Conservation (phyloP, 2,113 vertebrate species). For the Varanus salvator region DNA sequence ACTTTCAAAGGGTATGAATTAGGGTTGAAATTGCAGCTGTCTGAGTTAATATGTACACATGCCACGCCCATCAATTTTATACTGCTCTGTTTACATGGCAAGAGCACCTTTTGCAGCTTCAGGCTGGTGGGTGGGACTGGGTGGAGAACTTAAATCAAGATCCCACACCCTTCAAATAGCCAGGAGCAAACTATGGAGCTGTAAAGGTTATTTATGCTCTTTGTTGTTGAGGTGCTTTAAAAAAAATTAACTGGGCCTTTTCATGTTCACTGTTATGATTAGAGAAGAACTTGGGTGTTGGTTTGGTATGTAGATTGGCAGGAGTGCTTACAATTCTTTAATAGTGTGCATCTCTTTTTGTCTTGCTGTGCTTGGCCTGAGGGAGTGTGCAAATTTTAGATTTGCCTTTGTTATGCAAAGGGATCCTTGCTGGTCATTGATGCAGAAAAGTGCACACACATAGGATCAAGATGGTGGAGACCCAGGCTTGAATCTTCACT, state of each 20-base stretch:
- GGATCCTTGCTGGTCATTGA: neutral
- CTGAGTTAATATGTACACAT: conserved; percentile 29
- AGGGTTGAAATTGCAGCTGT: conserved; percentile 39
- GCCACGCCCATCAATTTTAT: conserved; percentile 25
- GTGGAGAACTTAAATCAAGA: neutral
- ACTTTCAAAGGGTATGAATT: conserved; percentile 38
- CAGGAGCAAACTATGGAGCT: neutral
- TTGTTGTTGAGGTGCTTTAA: conserved; percentile 11
- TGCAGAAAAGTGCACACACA: neutral
- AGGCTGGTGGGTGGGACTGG: neutral
- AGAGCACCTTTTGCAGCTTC: conserved; percentile 10
- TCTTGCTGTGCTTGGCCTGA: neutral
- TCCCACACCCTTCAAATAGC: conserved; percentile 12
- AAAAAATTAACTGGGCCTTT: neutral
- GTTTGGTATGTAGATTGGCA: conserved; percentile 1
- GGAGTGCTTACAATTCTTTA: neutral
- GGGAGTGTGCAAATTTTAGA: neutral
- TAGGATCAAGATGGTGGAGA: too few species aligned
- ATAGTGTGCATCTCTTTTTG: neutral
- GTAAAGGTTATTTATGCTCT: neutral
- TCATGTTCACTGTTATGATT: conserved; percentile 4
- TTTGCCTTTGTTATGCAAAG: conserved; percentile 13
- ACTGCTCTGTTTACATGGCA: conserved; percentile 34
- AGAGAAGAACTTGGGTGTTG: neutral
- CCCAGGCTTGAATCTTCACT: too few species aligned